phyloP scores from a whole-genome alignment of 2,113 vertebrate genomes.

The Cryptomyrus ogoouensis region DNA sequence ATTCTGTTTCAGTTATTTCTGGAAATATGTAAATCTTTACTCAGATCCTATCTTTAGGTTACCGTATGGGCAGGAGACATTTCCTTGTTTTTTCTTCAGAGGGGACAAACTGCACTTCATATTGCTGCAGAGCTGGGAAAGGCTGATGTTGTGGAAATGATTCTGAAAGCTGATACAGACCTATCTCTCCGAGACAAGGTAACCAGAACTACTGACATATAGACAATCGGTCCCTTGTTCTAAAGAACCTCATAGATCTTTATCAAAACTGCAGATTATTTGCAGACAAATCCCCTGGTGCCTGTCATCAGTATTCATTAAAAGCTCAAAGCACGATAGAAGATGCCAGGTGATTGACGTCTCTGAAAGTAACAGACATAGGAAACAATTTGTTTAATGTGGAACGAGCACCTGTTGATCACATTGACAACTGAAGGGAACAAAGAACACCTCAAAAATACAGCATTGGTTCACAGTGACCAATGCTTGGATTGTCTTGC shows the following conservation, averaged over 20 bases:
- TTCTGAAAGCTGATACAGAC: slow-evolving; percentile 71
- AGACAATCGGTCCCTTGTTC: background rate
- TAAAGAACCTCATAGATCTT: background rate
- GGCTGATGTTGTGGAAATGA: slow-evolving; percentile 72
- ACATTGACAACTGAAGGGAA: background rate
- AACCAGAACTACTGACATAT: slow-evolving; percentile 9
- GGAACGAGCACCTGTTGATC: background rate
- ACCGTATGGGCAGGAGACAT: background rate
- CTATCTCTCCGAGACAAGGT: slow-evolving; percentile 69
- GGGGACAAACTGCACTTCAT: slow-evolving; percentile 75
- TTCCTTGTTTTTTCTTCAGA: slow-evolving; percentile 49
- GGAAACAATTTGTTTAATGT: background rate
- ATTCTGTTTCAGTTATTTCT: background rate
- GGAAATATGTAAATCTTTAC: background rate
- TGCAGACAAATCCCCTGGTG: background rate
- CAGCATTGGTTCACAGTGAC: background rate
- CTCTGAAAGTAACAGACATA: background rate
- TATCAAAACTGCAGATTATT: background rate
- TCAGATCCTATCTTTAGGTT: background rate
- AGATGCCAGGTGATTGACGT: background rate
- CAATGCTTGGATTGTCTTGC: background rate
- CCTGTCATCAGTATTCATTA: slow-evolving; percentile 1
- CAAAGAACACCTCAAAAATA: background rate
- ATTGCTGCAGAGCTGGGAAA: slow-evolving; percentile 76
- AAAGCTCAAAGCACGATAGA: background rate